phyloP scores from a whole-genome alignment of 2,113 vertebrate species.

The Etheostoma cragini region DNA sequence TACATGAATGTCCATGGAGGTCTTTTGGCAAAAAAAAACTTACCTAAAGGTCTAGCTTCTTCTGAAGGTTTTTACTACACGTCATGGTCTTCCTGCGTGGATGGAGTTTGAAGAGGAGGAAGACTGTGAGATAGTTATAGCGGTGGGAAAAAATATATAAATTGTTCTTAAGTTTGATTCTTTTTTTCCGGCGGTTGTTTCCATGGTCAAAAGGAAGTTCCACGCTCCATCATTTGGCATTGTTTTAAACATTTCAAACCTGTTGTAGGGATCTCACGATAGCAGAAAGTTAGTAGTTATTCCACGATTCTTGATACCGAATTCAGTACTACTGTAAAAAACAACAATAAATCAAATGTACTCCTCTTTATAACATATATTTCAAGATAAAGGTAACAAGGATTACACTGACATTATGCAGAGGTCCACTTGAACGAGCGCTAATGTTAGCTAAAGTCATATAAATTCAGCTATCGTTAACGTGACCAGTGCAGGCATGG shows the following conservation, averaged over 20 bases:
- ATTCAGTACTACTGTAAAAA: too few relatives aligned
- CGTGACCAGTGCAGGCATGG: too few relatives aligned
- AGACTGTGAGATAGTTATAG: not conserved
- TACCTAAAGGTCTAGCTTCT: not conserved
- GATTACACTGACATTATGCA: too few relatives aligned
- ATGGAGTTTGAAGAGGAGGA: not conserved
- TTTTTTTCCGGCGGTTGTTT: not conserved
- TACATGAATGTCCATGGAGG: not conserved
- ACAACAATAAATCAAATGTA: too few relatives aligned
- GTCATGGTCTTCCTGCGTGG: not conserved
- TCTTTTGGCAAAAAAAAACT: not conserved
- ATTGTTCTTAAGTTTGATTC: not conserved
- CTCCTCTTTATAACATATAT: too few relatives aligned
- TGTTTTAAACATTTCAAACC: conserved; percentile 3
- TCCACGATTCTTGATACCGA: too few relatives aligned
- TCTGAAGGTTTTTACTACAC: not conserved
- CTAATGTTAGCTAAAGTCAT: too few relatives aligned
- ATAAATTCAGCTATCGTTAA: too few relatives aligned
- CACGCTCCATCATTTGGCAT: not conserved
- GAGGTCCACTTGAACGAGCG: too few relatives aligned
- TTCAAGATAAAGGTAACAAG: too few relatives aligned
- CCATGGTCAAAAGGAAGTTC: not conserved
- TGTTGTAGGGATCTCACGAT: too few relatives aligned
- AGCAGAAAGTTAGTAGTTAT: too few relatives aligned
- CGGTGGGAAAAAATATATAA: not conserved